These are phyloP conservation scores for Megaceryle alcyon DNA, from an alignment of 2,797 vertebrate species.

Conservation along the genomic window DNA sequence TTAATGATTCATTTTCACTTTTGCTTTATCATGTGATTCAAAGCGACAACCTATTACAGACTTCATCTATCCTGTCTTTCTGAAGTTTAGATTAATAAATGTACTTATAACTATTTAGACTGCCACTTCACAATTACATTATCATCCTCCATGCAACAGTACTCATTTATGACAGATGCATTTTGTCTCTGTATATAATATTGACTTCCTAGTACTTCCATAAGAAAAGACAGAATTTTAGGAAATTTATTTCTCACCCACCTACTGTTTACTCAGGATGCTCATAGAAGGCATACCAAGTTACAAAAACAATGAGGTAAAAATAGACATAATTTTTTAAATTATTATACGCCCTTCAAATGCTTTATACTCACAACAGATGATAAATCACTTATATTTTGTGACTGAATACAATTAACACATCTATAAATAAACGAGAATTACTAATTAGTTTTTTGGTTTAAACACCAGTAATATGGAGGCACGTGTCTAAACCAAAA, in stretches of 20 bases:
- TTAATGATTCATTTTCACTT: neutral
- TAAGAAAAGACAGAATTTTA: neutral
- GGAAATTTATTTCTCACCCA: neutral
- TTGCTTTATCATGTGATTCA: neutral
- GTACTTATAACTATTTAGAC: neutral
- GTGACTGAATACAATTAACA: slow-evolving; percentile 78
- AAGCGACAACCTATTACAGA: neutral
- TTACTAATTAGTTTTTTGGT: slow-evolving; percentile 62
- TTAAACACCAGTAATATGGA: slow-evolving; percentile 65
- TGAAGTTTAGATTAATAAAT: neutral
- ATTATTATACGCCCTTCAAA: neutral
- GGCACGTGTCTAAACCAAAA: neutral
- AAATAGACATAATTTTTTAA: slow-evolving; percentile 11
- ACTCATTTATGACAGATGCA: neutral
- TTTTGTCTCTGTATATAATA: neutral
- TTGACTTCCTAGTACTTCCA: neutral
- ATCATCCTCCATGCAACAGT: neutral
- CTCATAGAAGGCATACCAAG: neutral
- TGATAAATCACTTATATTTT: slow-evolving; percentile 26
- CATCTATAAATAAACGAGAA: slow-evolving; percentile 75
- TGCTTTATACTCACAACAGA: neutral
- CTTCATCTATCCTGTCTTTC: neutral
- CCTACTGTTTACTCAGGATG: neutral
- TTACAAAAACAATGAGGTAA: neutral
- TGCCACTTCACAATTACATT: neutral